Base-by-base conservation (phyloP, 2,113 vertebrate genomes). In the Daubentonia madagascariensis region DNA sequence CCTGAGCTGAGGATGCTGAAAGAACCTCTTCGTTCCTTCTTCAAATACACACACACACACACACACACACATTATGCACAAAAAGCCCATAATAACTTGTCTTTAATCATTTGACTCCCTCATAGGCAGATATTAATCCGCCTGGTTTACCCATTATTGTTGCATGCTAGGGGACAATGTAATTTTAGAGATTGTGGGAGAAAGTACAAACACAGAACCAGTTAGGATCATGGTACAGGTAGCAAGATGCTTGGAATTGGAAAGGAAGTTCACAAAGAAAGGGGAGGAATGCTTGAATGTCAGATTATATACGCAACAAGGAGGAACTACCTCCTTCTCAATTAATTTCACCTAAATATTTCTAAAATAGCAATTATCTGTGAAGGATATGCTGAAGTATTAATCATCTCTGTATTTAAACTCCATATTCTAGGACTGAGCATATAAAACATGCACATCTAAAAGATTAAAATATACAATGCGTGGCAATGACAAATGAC, bases 391-490 rank as follows among this genome's bases (percentile, higher is more conserved):
- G 30, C 70, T 14, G 3, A 86, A 76, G 20, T 85, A 83, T 48
- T 80, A 83, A 65, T 97, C 20, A 45, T 65, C 35, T 67, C n/a
- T 90, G 17, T 87, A 70, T 70, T 90, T 83, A 85, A 81, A 40
- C 1, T 78, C 35, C 43, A 22, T 65, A 40, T 20, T 73, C 43
- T 80, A 28, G 92, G 59, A 52, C 25, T 76, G 40, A 81, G 30
- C 52, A 72, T 54, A 78, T 63, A 63, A 92, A 91, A 43, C 5
- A 68, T 67, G 8, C 10, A 40, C 3, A 80, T 61, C 7, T 37
- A 84, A 97, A 93, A 63, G 67, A 87, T 73, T 95, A 86, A 95
- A 92, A 80, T 68, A 48, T 6, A 84, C 50, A 54, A 63, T 40
- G 59, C 78, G 10, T 75, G 45, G n/a, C 78, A 90, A 78, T 88